These are phyloP conservation scores for Sebastes vulpes DNA, from an alignment of 2,797 vertebrate species.

Conservation along the genomic window DNA sequence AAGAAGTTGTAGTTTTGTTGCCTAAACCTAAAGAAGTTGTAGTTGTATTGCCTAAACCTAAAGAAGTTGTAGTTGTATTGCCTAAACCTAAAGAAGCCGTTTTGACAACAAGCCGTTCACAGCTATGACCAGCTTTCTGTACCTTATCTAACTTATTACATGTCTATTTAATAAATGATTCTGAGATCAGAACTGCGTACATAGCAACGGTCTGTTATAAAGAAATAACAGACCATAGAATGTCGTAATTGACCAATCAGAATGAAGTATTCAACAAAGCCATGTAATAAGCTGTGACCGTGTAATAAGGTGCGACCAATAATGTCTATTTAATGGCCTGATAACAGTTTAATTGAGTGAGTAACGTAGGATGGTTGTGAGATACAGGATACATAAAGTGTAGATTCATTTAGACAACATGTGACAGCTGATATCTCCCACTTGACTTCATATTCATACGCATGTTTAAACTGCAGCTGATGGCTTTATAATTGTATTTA, in stretches of 20 bases:
- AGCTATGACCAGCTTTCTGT: not conserved
- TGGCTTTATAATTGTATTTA: not conserved
- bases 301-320: not conserved
- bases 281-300: not conserved
- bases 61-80: too few species aligned
- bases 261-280: not conserved
- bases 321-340: not conserved
- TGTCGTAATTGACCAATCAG: not conserved
- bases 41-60: too few species aligned
- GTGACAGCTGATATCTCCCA: not conserved
- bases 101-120: not conserved
- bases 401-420: not conserved
- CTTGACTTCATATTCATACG: not conserved
- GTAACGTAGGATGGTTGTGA: not conserved
- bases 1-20: too few species aligned
- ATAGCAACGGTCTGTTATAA: not conserved
- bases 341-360: not conserved
- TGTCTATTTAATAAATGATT: not conserved
- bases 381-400: not conserved
- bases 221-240: not conserved
- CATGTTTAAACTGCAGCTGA: not conserved
- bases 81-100: not conserved
- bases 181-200: not conserved
- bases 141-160: not conserved
- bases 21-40: too few species aligned